Base-by-base conservation (phyloP, 2,888 invertebrate species). In the Sinohyriopsis cumingii region DNA sequence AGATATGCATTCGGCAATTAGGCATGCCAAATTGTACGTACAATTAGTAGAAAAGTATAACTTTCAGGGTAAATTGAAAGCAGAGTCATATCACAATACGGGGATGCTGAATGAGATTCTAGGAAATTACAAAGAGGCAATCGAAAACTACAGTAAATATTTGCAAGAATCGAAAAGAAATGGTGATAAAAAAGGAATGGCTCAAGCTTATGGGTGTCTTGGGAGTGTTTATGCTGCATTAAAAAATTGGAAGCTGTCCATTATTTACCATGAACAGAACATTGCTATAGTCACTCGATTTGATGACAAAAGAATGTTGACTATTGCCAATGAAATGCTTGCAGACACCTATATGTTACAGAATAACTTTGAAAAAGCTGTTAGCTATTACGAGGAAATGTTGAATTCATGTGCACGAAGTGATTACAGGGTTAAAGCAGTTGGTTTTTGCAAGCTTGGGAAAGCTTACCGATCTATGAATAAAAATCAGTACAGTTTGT, bases 31-130 rank as follows among this genome's bases (percentile, higher is more conserved):
- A 59, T 79, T 77, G 66, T 86, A 82, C 72, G 77, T 79, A 20
- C 59, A 71, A 33, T 74, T 74, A 55, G 67, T 82, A n/a, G 82
- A 82, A 63, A 78, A 79, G 56, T 80, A 78, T 65, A 71, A 70
- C 53, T 72, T 82, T n/a, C 71, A 78, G 55, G 82, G 82, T 20
- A 78, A 77, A 65, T 64, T 76, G 25, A 76, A 79, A 67, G 86
- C 84, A 0, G 84, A 86, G 69, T 86, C 87, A 0, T 83, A 82
- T 69, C 85, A 85, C 69, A 87, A 88, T 67, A 79, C 84, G 6
- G 89, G 89, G 5, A 83, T 86, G 80, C 76, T 89, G 66, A 80
- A 84, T 71, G 87, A 88, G 69, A 84, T 87, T 59, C 74, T 88
- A 15, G 86, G 86, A 5, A 82, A 87, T 28, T 86, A 82, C 65